A percentile compares a stretch with the other conserved stretches of the same genome.
Evolutionary conservation across 2,113 vertebrate species (phyloP).

Genomic region (Dromaius novaehollandiae): DNA sequence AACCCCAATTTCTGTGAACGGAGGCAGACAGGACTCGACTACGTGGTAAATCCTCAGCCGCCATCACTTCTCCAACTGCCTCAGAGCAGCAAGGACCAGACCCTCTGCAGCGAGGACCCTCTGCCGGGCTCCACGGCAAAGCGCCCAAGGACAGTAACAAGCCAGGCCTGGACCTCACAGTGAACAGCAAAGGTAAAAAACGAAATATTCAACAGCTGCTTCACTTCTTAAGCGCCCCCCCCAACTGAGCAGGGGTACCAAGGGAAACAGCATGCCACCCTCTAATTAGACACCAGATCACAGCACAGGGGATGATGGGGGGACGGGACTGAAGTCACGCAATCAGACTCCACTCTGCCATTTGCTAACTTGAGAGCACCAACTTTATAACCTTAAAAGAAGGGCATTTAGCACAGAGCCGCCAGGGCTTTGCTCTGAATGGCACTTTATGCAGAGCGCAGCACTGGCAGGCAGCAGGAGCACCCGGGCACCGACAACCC

Average conservation of each 20-base stretch:
- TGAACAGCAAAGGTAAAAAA: too few relatives aligned
- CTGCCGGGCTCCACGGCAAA: not conserved
- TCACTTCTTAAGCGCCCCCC: not conserved
- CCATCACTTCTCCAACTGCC: not conserved
- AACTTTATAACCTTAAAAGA: not conserved
- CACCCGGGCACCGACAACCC: not conserved
- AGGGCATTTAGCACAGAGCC: not conserved
- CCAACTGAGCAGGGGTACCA: not conserved
- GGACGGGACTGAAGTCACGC: not conserved
- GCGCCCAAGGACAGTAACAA: not conserved
- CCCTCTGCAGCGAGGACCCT: too few relatives aligned
- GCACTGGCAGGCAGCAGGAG: not conserved
- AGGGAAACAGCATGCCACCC: not conserved
- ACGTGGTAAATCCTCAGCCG: not conserved
- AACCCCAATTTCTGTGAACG: not conserved
- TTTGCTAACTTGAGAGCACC: not conserved
- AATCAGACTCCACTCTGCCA: too few relatives aligned
- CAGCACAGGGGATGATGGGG: too few relatives aligned
- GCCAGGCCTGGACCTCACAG: not conserved
- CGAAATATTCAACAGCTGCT: not conserved
- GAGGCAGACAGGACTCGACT: not conserved
- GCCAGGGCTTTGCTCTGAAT: not conserved
- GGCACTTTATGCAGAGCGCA: not conserved
- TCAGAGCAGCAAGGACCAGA: not conserved
- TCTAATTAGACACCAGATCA: not conserved